Base-by-base conservation (phyloP, 2,113 vertebrate genomes). In the Edolisoma coerulescens region DNA sequence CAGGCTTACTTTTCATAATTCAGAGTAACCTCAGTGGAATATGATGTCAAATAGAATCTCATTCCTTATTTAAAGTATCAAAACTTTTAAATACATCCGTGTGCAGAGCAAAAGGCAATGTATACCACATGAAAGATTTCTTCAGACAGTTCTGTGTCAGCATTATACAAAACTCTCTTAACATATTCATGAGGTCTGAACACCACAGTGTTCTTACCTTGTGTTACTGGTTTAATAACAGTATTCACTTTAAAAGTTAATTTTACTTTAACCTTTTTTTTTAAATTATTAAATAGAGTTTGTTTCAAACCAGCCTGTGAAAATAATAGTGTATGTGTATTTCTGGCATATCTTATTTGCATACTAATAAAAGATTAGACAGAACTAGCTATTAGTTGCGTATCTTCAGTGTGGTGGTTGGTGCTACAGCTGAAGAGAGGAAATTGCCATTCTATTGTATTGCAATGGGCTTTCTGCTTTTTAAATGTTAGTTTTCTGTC, bases 31-130 rank as follows among this genome's bases (percentile, higher is more conserved):
- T 92, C 73, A 32, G 45, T 79, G 80, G 49, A 95, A 76, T 93
- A 81, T 84, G 67, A 39, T 67, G 84, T 90, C 78, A 93, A 91
- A 89, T 73, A 89, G 76, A 82, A 78, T 80, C 94, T 94, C 73
- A 76, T 97, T 96, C 93, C 85, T 96, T 97, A 95, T 95, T 96
- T 96, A 92, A 97, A 95, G 87, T 84, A 60, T 79, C 30, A 81
- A 93, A 88, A 73, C 85, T 89, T 84, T 88, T 50, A 76, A 75
- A 75, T 77, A 35, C 17, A 17, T 52, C 32, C 57, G 54, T 60
- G 53, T 52, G 35, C 33, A 26, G 11, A 69, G 80, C 41, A 79
- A 13, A 73, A 83, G 28, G 53, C 47, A 71, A 53, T 14, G 5
- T 76, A 33, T 39, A 42, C 30, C 56, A 65, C 35, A 16, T 64